These are phyloP conservation scores for Megastigmus dorsalis DNA, from an alignment of 2,888 invertebrate genomes.

Conservation along the genomic window DNA sequence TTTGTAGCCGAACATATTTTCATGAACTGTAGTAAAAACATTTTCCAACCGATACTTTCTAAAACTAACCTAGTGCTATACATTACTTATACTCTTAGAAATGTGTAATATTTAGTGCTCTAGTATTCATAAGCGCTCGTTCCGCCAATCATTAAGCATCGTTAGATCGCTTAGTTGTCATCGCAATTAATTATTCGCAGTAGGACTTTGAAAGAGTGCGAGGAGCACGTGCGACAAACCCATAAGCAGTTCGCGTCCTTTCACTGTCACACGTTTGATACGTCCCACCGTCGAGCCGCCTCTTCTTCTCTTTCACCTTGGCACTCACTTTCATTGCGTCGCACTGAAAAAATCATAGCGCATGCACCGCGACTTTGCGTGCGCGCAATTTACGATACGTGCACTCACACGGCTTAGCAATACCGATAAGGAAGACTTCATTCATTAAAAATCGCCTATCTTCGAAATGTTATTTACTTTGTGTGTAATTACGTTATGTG, in stretches of 20 bases:
- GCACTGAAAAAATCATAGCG: slow-evolving; percentile 56
- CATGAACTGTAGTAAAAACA: too few species aligned
- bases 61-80: too few species aligned
- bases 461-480: too few species aligned
- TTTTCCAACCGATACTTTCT: too few species aligned
- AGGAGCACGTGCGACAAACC: slow-evolving; percentile 5
- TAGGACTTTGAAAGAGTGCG: slow-evolving; percentile 4
- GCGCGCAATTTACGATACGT: not conserved
- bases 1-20: too few species aligned
- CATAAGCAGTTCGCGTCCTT: slow-evolving; percentile 56
- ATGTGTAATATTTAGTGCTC: too few species aligned
- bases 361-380: not conserved
- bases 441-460: slow-evolving; percentile 1
- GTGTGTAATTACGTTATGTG: too few species aligned
- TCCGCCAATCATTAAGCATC: not conserved
- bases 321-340: slow-evolving; percentile 60
- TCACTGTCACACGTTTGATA: slow-evolving; percentile 60
- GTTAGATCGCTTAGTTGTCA: not conserved
- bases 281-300: slow-evolving; percentile 46
- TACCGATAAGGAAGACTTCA: slow-evolving; percentile 2
- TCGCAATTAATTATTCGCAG: too few species aligned
- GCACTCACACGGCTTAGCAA: too few species aligned
- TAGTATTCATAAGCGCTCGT: not conserved
- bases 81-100: too few species aligned
- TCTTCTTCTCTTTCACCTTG: slow-evolving; percentile 61